Conservation (phyloP, 2,113 vertebrate genomes). For the Megaptera novaeangliae region DNA sequence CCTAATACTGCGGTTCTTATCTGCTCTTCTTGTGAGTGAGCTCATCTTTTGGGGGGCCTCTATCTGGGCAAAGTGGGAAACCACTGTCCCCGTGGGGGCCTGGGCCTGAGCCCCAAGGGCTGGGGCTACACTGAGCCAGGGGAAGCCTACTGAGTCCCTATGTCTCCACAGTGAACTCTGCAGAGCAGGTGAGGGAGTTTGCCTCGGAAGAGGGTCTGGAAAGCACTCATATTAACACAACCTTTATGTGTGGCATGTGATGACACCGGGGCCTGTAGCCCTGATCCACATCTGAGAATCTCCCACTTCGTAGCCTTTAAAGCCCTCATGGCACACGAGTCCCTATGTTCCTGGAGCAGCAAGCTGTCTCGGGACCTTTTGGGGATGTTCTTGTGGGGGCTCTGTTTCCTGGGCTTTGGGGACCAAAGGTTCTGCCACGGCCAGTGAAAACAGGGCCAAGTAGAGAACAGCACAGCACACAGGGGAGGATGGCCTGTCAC, state of each 20-base stretch:
- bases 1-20: not conserved
- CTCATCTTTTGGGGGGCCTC: not conserved
- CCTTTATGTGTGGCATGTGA: not conserved
- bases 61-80: not conserved
- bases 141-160: not conserved
- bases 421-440: not conserved
- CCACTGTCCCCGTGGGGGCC: not conserved
- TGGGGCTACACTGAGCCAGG: too few relatives aligned
- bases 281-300: not conserved
- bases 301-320: too few relatives aligned
- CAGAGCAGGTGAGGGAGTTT: not conserved
- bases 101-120: not conserved
- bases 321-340: not conserved
- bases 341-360: not conserved
- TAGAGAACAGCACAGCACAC: not conserved
- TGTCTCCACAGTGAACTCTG: not conserved
- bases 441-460: not conserved
- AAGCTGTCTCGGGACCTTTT: not conserved
- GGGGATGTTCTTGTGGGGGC: not conserved
- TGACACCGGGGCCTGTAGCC: not conserved
- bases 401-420: not conserved
- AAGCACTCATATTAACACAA: not conserved
- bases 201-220: not conserved
- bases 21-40: not conserved
- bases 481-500: not conserved